Base-by-base conservation (phyloP, 2,113 vertebrate genomes). In the Ancistrus triradiatus region DNA sequence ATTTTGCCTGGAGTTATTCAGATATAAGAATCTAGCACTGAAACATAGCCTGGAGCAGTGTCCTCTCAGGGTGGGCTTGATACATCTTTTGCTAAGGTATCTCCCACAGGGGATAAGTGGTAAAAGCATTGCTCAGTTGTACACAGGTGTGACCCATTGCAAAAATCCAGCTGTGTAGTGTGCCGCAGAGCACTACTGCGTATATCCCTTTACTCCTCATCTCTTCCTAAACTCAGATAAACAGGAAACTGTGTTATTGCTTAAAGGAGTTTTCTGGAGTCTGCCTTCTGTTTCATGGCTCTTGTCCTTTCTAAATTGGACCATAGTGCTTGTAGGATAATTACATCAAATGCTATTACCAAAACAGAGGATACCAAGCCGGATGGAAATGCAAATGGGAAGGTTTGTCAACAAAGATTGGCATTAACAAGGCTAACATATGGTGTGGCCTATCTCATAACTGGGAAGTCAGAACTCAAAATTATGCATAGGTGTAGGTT, bases 1-100 rank as follows among this genome's bases (percentile, higher is more conserved):
- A 43, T 42, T 58, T 58, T 58, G 37, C 35, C 3, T 9, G 42
- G 25, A 42, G 37, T 43, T 58, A 27, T 27, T n/a, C 22, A 17
- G 53, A 42, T 42, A 27, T 42, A 25, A 58, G n/a, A 4, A 35
- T 42, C n/a, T 58, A 22, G 40, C 40, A 42, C 7, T 31, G 27
- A 8, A 42, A n/a, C 14, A 58, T 18, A 10, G 55, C 55, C 55
- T 13, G 24, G 25, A n/a, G 55, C 35, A 27, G 8, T 43, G 42
- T 1, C 22, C 37, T 58, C 38, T 40, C 17, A 43, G 1, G 15
- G 37, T 17, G 40, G 22, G n/a, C n/a, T 14, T n/a, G n/a, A n/a
- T n/a, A n/a, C n/a, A n/a, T n/a, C n/a, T n/a, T n/a, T n/a, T n/a
- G 14, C 14, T 37, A 37, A 37, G 14, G 35, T 13, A 37, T 37